Base-by-base conservation (phyloP, 2,797 vertebrate genomes). In the Atherinosoma microstoma region DNA sequence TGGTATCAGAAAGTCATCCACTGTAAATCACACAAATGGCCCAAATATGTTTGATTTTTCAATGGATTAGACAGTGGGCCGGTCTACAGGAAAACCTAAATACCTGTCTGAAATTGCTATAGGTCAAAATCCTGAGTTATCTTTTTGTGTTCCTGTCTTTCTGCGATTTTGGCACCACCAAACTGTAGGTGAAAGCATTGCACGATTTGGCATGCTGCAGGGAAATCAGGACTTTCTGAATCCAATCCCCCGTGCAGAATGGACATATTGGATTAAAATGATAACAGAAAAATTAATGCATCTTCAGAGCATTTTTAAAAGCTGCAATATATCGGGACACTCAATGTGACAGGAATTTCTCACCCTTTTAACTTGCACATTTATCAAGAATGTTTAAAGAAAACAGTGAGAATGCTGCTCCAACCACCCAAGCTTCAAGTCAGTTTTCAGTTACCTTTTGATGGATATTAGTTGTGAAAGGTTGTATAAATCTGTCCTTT, bases 171-270 rank as follows among this genome's bases (percentile, higher is more conserved):
- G 65, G 66, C 63, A 62, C 38, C 38, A 20, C 70, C 76, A 78
- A 68, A 35, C 84, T 62, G 70, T 74, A 7, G 60, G 66, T 83
- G 79, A 80, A 79, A 81, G 80, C 75, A 49, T 76, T 69, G 58
- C 66, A 73, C 11, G 53, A 79, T 89, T 92, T 78, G 72, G 80
- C 84, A 84, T 78, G 85, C 88, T 82, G 74, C 83, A 79, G 81
- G 85, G 79, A 90, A 90, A 93, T 91, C 80, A 84, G 83, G 79
- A 82, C 76, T 79, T 85, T 73, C 84, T 79, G 78, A 89, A 89
- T 83, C 77, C 86, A 84, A 86, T 87, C 82, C 82, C 70, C 80
- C 36, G 24, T 82, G 78, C 67, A 86, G 90, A 87, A 84, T 77
- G 78, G 79, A 72, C 56, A 81, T 78, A 79, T 86, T 82, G 89